Evolutionary conservation across 2,113 vertebrate genomes (phyloP).

Genomic region (Nerophis lumbriciformis): DNA sequence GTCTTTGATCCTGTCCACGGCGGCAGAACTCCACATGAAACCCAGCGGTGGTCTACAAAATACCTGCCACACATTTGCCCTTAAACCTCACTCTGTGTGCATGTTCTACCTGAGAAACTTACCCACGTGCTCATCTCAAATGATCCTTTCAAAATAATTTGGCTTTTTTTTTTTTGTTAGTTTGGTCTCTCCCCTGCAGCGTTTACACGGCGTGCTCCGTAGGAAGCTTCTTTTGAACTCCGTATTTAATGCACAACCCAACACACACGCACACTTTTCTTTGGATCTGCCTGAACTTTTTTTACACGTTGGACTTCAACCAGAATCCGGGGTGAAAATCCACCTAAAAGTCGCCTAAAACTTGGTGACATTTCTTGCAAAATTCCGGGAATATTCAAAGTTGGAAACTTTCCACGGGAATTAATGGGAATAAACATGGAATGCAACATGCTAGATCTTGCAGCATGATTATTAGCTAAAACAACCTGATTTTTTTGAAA

Average conservation of each 20-base stretch:
- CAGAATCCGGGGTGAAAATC: too few relatives aligned
- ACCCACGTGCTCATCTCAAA: not conserved
- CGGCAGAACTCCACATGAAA: slow-evolving; percentile 31
- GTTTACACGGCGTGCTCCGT: slow-evolving; percentile 16
- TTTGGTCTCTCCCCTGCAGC: slow-evolving; percentile 17
- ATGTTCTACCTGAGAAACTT: not conserved
- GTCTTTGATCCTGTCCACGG: slow-evolving; percentile 50
- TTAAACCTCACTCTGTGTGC: not conserved
- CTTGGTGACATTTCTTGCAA: too few relatives aligned
- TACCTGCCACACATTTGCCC: slow-evolving; percentile 6
- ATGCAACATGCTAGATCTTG: too few relatives aligned
- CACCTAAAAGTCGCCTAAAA: too few relatives aligned
- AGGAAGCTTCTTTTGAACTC: slow-evolving; percentile 37
- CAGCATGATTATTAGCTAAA: too few relatives aligned
- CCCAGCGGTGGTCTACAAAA: slow-evolving; percentile 41
- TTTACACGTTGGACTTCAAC: too few relatives aligned
- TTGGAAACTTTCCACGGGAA: too few relatives aligned
- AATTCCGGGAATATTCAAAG: too few relatives aligned
- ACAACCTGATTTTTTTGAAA: too few relatives aligned
- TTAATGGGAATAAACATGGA: too few relatives aligned
- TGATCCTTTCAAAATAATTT: not conserved
- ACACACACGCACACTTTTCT: not conserved
- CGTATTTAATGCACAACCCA: slow-evolving; percentile 13
- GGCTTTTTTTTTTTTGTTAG: not conserved
- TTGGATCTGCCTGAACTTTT: too few relatives aligned